Percentiles rank a stretch among this genome's conserved stretches.
Conservation (phyloP, 2,888 invertebrate species). For the Antheraea assamensis region DNA sequence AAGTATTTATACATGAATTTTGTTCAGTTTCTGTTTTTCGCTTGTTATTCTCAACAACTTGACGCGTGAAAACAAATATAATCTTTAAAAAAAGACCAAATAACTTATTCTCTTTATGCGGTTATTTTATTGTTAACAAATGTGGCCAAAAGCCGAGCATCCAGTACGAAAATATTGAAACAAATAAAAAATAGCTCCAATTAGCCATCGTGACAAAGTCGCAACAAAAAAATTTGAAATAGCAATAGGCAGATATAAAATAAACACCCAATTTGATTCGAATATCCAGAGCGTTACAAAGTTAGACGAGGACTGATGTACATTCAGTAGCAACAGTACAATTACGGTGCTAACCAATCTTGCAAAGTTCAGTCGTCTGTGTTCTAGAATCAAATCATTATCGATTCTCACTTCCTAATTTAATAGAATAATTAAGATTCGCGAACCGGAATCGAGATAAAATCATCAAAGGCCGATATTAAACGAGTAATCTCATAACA, state of each 20-base stretch:
- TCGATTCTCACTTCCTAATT: constrained; percentile 1
- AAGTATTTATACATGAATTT: too few species aligned
- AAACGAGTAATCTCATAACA: constrained; percentile 43
- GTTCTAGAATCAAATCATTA: background rate
- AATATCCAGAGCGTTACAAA: constrained; percentile 44
- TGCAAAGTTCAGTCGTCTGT: background rate
- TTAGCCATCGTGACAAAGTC: constrained; percentile 21
- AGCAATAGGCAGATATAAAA: constrained; percentile 26
- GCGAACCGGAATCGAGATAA: constrained; percentile 27
- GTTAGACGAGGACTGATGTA: too few species aligned
- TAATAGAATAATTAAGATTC: constrained; percentile 1
- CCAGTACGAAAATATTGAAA: constrained; percentile 21
- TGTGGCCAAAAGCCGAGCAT: constrained; percentile 5
- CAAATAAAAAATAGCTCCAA: constrained; percentile 32
- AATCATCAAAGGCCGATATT: constrained; percentile 29
- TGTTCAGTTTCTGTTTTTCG: too few species aligned
- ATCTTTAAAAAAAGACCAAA: background rate
- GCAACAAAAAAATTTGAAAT: constrained; percentile 37
- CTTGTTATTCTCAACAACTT: too few species aligned
- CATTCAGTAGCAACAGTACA: too few species aligned
- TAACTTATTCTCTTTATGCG: constrained; percentile 13
- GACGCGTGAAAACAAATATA: background rate
- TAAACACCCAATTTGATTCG: constrained; percentile 51
- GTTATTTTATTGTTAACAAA: constrained; percentile 10
- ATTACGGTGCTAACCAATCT: background rate